A percentile compares a stretch with the other conserved stretches of the same genome.
phyloP scores from a whole-genome alignment of 2,888 invertebrate genomes.

The Amaurobius ferox region DNA sequence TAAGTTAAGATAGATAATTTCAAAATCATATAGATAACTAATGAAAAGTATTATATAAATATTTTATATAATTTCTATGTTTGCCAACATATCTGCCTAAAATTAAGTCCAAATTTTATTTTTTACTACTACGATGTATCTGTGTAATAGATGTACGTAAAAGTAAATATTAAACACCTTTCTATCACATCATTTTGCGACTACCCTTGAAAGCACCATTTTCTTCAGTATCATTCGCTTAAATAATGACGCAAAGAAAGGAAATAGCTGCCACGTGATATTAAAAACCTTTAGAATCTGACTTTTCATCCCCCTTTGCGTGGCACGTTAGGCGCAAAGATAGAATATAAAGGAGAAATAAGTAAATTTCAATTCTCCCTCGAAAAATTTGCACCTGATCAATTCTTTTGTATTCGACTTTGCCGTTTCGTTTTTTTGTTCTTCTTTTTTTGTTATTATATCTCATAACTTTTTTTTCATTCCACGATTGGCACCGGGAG shows the following conservation, averaged over 20 bases:
- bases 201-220: too few species aligned
- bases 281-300: slow-evolving; percentile 39
- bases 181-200: too few species aligned
- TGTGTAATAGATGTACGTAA: too few species aligned
- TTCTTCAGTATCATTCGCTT: too few species aligned
- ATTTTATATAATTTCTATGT: too few species aligned
- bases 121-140: too few species aligned
- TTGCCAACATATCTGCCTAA: too few species aligned
- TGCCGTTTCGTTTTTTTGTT: background rate
- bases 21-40: too few species aligned
- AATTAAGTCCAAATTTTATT: too few species aligned
- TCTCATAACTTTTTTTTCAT: background rate
- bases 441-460: slow-evolving; percentile 5
- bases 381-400: slow-evolving; percentile 65
- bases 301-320: slow-evolving; percentile 27
- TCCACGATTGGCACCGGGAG: background rate
- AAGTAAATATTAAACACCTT: too few species aligned
- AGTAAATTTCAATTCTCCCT: slow-evolving; percentile 57
- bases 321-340: background rate
- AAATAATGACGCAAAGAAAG: slow-evolving; percentile 42
- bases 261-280: slow-evolving; percentile 36
- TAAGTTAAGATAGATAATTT: too few species aligned
- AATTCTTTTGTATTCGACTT: slow-evolving; percentile 48
- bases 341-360: slow-evolving; percentile 22
- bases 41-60: too few species aligned